phyloP scores from a whole-genome alignment of 2,888 invertebrate genomes.

The Amphipoea oculea region DNA sequence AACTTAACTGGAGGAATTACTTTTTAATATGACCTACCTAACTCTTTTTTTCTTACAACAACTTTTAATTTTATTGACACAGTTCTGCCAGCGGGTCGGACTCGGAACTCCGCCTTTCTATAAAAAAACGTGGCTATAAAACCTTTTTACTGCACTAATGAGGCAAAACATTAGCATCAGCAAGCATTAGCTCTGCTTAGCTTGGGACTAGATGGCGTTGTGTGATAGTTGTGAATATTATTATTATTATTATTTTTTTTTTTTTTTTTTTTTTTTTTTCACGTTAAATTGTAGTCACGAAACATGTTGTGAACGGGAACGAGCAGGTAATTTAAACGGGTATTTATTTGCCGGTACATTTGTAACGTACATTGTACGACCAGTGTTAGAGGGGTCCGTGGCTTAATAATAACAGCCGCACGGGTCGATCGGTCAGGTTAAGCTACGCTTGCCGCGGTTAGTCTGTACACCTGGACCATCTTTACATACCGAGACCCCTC shows the following conservation, averaged over 20 bases:
- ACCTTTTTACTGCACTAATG: slow-evolving; percentile 56
- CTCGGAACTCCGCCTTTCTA: slow-evolving; percentile 2
- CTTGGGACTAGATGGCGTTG: no score
- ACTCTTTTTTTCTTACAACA: background rate
- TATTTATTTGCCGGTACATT: slow-evolving; percentile 22
- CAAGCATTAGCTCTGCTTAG: no score
- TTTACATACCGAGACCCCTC: no score
- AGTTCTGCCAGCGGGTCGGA: slow-evolving; percentile 3
- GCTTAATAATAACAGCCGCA: no score
- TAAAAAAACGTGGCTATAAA: slow-evolving; percentile 35
- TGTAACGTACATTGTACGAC: background rate
- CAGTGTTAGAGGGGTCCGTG: no score
- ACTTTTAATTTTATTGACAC: slow-evolving; percentile 20
- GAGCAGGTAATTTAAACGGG: slow-evolving; percentile 3
- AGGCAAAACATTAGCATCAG: slow-evolving; percentile 60
- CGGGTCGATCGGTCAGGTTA: no score
- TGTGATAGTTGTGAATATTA: no score
- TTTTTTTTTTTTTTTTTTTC: no score
- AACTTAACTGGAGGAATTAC: background rate
- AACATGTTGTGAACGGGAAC: slow-evolving; percentile 40
- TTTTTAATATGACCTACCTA: background rate
- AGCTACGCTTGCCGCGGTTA: no score
- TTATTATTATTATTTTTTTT: no score
- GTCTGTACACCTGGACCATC: no score
- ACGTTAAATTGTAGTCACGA: slow-evolving; percentile 57